Conservation (phyloP, 2,888 invertebrate species). For the Creontiades dilutus region DNA sequence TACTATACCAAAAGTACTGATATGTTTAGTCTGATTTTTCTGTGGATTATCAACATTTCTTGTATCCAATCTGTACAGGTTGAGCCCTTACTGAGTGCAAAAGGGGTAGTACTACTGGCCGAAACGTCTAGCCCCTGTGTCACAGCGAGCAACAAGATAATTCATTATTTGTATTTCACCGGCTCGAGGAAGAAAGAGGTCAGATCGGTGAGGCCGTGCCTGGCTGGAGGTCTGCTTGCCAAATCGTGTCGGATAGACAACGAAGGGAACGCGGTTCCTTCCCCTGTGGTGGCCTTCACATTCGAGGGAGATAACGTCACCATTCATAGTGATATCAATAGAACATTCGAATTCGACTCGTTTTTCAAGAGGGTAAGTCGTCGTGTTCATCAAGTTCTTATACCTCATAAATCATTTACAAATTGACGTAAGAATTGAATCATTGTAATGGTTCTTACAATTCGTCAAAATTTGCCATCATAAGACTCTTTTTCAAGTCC, state of each 20-base stretch:
- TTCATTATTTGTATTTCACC: slow-evolving; percentile 58
- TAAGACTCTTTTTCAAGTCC: too few relatives aligned
- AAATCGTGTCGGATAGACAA: neutral
- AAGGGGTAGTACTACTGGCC: slow-evolving; percentile 53
- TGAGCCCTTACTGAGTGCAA: slow-evolving; percentile 52
- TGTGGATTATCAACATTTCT: too few relatives aligned
- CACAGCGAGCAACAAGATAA: slow-evolving; percentile 45
- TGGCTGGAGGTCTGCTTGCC: slow-evolving; percentile 53
- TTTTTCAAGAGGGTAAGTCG: slow-evolving; percentile 55
- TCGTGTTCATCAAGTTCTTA: too few relatives aligned
- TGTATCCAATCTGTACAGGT: slow-evolving; percentile 23
- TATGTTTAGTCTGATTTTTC: too few relatives aligned
- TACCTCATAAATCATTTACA: too few relatives aligned
- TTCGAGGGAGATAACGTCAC: slow-evolving; percentile 59
- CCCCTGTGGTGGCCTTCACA: slow-evolving; percentile 42
- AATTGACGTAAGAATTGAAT: too few relatives aligned
- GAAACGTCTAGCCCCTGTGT: slow-evolving; percentile 49
- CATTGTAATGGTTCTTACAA: too few relatives aligned
- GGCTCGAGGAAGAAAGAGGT: slow-evolving; percentile 49
- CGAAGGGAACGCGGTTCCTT: neutral
- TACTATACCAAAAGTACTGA: too few relatives aligned
- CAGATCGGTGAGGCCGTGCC: slow-evolving; percentile 49
- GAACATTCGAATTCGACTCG: slow-evolving; percentile 34
- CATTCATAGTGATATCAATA: slow-evolving; percentile 52
- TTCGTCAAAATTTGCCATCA: too few relatives aligned